Percentiles rank a stretch among this genome's conserved stretches.
phyloP scores from a whole-genome alignment of 2,888 invertebrate species.

The Dinocampus coccinellae region DNA sequence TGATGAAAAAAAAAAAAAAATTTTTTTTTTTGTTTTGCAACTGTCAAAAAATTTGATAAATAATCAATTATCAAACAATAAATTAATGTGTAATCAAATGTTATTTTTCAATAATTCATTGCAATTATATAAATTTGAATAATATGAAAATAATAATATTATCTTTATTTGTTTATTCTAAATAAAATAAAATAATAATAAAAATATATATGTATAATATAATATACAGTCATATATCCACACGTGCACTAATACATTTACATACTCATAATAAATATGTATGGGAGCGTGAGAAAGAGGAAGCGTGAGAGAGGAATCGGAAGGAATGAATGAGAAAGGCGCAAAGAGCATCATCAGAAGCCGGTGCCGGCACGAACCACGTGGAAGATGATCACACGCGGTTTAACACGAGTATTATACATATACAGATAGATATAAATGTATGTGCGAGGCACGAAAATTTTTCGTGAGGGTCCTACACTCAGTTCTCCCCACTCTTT shows the following conservation, averaged over 20 bases:
- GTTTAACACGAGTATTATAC: not conserved
- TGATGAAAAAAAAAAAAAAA: not conserved
- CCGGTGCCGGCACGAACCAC: conserved; percentile 47
- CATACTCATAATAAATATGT: conserved; percentile 4
- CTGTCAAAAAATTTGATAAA: too few species aligned
- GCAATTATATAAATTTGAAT: not conserved
- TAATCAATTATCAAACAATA: too few species aligned
- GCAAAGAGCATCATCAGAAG: not conserved
- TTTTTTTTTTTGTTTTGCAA: not conserved
- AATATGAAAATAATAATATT: too few species aligned
- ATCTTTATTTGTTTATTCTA: not conserved
- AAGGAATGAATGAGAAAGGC: conserved; percentile 17
- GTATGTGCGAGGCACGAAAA: conserved; percentile 52
- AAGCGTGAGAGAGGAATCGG: conserved; percentile 33
- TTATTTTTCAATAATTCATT: not conserved
- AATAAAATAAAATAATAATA: not conserved
- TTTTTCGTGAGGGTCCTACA: conserved; percentile 43
- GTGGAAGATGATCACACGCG: conserved; percentile 47
- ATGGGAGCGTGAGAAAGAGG: conserved; percentile 22
- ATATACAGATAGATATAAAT: not conserved
- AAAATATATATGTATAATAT: not conserved
- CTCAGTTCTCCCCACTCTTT: not conserved
- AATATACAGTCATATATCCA: not conserved
- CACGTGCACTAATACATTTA: not conserved
- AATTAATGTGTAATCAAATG: too few species aligned